phyloP scores from a whole-genome alignment of 1,140 invertebrate genomes.

The Tachypleus tridentatus region DNA sequence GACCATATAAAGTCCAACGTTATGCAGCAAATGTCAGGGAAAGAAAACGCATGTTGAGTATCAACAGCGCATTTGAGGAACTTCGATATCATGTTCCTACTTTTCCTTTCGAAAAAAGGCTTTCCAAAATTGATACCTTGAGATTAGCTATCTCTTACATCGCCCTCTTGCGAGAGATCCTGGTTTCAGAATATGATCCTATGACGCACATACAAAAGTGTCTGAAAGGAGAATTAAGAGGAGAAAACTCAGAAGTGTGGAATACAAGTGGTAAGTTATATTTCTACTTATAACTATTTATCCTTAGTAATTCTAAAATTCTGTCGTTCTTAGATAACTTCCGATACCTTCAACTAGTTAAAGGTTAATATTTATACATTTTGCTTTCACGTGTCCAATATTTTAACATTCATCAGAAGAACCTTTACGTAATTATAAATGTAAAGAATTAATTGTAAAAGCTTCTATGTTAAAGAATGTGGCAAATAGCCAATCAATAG shows the following conservation, averaged over 20 bases:
- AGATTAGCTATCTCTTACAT: conserved; percentile 91
- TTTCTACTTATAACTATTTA: no score
- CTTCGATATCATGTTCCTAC: conserved; percentile 84
- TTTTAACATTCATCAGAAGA: no score
- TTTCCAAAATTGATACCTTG: conserved; percentile 87
- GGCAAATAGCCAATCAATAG: no score
- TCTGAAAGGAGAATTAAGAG: conserved; percentile 69
- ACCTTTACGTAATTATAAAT: no score
- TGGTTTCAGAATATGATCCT: conserved; percentile 75
- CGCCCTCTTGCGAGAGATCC: conserved; percentile 74
- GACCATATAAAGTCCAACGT: conserved; percentile 49
- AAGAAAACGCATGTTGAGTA: conserved; percentile 82
- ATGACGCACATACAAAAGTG: conserved; percentile 86
- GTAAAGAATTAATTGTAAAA: no score
- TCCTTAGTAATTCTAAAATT: no score
- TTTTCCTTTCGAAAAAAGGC: conserved; percentile 79
- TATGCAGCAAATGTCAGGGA: conserved; percentile 89
- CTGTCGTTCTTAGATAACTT: no score
- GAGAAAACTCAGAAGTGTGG: conserved; percentile 73
- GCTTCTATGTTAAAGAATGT: no score
- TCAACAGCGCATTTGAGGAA: conserved; percentile 86
- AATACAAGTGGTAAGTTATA: conserved; percentile 78
- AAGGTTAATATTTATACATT: no score
- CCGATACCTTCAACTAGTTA: no score
- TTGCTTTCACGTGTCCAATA: no score